These are phyloP conservation scores for Sciurus carolinensis DNA, from an alignment of 2,797 vertebrate species.

Conservation along the genomic window DNA sequence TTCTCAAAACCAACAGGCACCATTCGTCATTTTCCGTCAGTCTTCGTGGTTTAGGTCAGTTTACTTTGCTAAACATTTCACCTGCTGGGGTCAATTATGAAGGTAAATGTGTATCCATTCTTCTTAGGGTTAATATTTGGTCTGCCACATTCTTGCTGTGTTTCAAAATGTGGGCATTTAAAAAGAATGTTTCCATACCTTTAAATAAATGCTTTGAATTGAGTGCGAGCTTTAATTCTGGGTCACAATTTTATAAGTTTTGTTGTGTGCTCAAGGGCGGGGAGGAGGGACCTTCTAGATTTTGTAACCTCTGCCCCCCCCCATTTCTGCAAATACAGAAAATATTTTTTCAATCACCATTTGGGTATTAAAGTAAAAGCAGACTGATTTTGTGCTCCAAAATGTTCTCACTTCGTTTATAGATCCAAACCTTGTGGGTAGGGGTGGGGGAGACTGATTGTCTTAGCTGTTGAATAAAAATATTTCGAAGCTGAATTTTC, in stretches of 20 bases:
- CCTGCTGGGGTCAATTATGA: constrained; percentile 41
- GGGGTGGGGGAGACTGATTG: background rate
- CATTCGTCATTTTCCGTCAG: constrained; percentile 11
- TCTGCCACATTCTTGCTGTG: constrained; percentile 21
- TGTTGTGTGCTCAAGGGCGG: background rate
- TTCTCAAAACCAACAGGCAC: background rate
- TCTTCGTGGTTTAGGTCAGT: constrained; percentile 44
- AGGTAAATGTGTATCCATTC: constrained; percentile 16
- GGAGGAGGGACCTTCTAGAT: background rate
- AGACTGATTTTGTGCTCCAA: constrained; percentile 53
- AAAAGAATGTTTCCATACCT: constrained; percentile 50
- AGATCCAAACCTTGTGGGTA: background rate
- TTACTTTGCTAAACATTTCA: constrained; percentile 53
- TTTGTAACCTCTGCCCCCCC: background rate
- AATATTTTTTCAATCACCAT: constrained; percentile 17
- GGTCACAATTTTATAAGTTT: constrained; percentile 60
- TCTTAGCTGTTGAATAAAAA: constrained; percentile 56
- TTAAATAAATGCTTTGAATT: constrained; percentile 58
- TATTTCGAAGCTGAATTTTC: constrained; percentile 66
- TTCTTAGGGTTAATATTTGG: constrained; percentile 28
- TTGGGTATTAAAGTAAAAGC: constrained; percentile 67
- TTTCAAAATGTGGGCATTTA: constrained; percentile 46
- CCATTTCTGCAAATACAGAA: background rate
- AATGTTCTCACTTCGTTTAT: constrained; percentile 31
- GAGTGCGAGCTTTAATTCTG: constrained; percentile 56